Evolutionary conservation across 1,140 invertebrate species (phyloP).

Genomic region (Phenacoccus solenopsis): DNA sequence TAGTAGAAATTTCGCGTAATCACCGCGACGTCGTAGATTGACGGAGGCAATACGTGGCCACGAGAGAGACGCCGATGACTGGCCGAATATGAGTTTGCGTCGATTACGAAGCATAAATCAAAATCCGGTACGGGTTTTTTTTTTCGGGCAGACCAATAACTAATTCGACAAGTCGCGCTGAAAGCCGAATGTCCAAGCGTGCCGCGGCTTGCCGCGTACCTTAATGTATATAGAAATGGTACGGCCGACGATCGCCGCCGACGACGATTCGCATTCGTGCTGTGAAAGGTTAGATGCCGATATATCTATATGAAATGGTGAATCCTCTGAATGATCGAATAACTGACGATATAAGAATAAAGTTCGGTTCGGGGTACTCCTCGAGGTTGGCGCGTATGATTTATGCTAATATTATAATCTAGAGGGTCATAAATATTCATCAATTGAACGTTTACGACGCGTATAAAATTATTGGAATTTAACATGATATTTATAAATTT

Average conservation of each 20-base stretch:
- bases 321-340: neutral
- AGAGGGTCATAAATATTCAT: neutral
- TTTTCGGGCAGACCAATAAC: neutral
- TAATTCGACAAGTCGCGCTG: neutral
- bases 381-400: neutral
- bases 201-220: no score
- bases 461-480: neutral
- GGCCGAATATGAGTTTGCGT: neutral
- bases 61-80: no score
- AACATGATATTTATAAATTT: constrained; percentile 4
- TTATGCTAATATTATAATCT: neutral
- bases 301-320: neutral
- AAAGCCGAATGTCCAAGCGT: neutral
- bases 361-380: neutral
- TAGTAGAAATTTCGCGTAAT: neutral
- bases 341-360: neutral
- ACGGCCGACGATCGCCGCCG: no score
- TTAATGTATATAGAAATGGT: no score
- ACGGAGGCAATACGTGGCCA: neutral
- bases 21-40: neutral
- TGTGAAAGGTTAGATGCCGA: no score
- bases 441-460: neutral
- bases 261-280: neutral
- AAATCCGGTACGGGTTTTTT: neutral
- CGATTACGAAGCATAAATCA: neutral